Evolutionary conservation across 2,797 vertebrate genomes (phyloP).

Genomic region (Cephalopachus bancanus): DNA sequence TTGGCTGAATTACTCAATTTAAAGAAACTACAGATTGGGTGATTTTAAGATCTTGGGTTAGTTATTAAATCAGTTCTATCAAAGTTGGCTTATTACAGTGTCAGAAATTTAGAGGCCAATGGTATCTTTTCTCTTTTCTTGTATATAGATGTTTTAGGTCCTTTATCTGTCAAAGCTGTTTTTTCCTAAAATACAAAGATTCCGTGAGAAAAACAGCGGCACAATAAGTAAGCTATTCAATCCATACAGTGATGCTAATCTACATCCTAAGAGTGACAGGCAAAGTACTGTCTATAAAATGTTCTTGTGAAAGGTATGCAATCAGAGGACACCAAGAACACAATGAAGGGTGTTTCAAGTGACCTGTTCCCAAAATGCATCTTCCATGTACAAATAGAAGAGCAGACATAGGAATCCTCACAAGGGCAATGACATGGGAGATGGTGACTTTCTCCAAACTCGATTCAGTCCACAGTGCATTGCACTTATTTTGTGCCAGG

Average conservation of each 20-base stretch:
- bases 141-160: conserved; percentile 30
- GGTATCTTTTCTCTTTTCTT: conserved; percentile 50
- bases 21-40: conserved; percentile 12
- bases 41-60: conserved; percentile 66
- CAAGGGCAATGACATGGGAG: background rate
- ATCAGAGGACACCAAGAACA: background rate
- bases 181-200: conserved; percentile 65
- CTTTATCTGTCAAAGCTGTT: conserved; percentile 51
- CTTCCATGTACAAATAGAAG: background rate
- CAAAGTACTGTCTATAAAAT: conserved; percentile 42
- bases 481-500: background rate
- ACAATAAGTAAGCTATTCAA: conserved; percentile 65
- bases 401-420: background rate
- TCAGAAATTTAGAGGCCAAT: conserved; percentile 19
- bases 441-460: background rate
- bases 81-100: conserved; percentile 46
- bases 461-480: background rate
- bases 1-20: conserved; percentile 55
- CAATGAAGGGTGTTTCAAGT: conserved; percentile 14
- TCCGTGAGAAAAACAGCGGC: conserved; percentile 49
- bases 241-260: conserved; percentile 14
- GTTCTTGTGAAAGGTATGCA: background rate
- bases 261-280: background rate
- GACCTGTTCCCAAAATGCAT: conserved; percentile 29
- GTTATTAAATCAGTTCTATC: conserved; percentile 68